A percentile compares a stretch with the other conserved stretches of the same genome.
phyloP scores from a whole-genome alignment of 2,888 invertebrate genomes.

The Ormia ochracea region DNA sequence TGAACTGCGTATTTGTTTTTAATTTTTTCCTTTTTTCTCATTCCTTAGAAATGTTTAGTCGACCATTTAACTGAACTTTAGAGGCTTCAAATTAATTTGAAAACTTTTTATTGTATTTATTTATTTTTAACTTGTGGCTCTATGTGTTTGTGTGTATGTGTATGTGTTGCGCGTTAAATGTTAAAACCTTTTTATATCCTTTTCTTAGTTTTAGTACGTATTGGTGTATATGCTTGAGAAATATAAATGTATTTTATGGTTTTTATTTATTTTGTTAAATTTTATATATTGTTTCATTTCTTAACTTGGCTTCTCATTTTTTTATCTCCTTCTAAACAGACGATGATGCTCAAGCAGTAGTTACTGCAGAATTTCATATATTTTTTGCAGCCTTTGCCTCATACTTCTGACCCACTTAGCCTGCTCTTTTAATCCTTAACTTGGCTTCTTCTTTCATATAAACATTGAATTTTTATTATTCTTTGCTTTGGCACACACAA shows the following conservation, averaged over 20 bases:
- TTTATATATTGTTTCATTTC: conserved; percentile 54
- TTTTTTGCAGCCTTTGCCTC: neutral
- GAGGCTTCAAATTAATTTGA: conserved; percentile 60
- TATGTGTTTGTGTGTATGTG: neutral
- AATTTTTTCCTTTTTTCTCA: neutral
- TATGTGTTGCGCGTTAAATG: conserved; percentile 1
- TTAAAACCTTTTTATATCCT: conserved; percentile 30
- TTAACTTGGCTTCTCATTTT: conserved; percentile 35
- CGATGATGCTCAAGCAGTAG: conserved; percentile 18
- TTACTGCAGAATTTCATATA: conserved; percentile 15
- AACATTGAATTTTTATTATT: conserved; percentile 58
- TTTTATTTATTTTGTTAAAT: conserved; percentile 43
- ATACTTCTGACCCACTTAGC: conserved; percentile 9
- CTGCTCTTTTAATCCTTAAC: conserved; percentile 27
- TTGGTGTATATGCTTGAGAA: neutral
- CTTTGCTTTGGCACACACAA: conserved; percentile 58
- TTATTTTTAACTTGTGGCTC: conserved; percentile 13
- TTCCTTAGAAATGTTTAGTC: conserved; percentile 29
- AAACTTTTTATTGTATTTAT: conserved; percentile 36
- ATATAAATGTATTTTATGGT: conserved; percentile 24
- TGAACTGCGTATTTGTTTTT: conserved; percentile 24
- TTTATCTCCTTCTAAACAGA: conserved; percentile 15
- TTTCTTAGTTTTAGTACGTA: neutral
- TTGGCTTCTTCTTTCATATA: conserved; percentile 45
- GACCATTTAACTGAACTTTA: conserved; percentile 57